These are phyloP conservation scores for Vulpes lagopus DNA, from an alignment of 2,113 vertebrate genomes.

Conservation along the genomic window DNA sequence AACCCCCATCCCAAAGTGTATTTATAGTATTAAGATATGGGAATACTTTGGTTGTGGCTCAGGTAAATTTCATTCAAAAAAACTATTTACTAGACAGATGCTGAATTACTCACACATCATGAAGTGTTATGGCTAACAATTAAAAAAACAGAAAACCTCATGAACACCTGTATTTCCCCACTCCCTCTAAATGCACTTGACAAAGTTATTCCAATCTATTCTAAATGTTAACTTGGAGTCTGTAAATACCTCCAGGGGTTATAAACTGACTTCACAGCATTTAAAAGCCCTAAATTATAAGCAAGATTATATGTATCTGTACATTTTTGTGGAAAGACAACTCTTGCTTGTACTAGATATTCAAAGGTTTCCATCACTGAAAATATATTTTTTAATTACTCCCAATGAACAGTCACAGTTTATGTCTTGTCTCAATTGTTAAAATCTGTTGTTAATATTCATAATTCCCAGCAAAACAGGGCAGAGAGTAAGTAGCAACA, in stretches of 20 bases:
- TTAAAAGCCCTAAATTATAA: not conserved
- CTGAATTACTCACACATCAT: not conserved
- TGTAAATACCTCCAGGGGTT: not conserved
- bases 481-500: not conserved
- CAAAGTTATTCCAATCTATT: not conserved
- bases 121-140: not conserved
- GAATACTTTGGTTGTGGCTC: not conserved
- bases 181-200: not conserved
- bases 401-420: not conserved
- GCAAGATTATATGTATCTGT: not conserved
- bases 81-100: not conserved
- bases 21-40: not conserved
- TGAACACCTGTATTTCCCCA: not conserved
- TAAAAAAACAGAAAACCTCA: not conserved
- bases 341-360: not conserved
- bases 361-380: not conserved
- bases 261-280: not conserved
- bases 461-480: not conserved
- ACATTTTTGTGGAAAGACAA: not conserved
- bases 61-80: not conserved
- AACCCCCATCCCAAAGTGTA: not conserved
- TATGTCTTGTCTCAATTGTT: not conserved
- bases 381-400: constrained; percentile 9
- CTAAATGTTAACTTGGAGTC: not conserved
- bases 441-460: not conserved